phyloP scores from a whole-genome alignment of 92 coral and sea anemone species.

The Umimayanthus chanpuru region DNA sequence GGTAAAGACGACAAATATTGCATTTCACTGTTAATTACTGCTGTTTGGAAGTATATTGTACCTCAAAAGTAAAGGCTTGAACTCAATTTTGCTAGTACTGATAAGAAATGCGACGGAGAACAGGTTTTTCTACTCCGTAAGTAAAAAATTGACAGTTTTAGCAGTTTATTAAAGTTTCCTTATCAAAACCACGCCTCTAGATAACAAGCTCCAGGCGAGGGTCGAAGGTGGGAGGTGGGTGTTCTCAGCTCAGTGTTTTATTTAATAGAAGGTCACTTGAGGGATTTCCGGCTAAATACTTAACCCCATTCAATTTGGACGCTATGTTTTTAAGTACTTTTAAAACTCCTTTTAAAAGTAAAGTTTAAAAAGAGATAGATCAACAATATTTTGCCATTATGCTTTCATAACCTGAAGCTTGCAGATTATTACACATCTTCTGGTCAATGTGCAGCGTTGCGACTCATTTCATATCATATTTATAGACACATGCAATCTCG shows the following conservation, averaged over 20 bases:
- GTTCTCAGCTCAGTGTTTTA: background rate
- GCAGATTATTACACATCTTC: background rate
- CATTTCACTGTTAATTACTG: background rate
- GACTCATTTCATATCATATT: too few relatives aligned
- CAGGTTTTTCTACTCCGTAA: background rate
- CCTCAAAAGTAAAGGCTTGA: background rate
- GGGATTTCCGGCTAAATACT: constrained; percentile 41
- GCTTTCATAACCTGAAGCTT: background rate
- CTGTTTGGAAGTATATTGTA: constrained; percentile 21
- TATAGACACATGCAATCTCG: background rate
- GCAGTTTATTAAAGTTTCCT: background rate
- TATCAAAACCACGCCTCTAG: constrained; percentile 20
- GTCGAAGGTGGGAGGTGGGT: constrained; percentile 26
- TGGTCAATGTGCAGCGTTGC: background rate
- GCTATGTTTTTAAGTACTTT: background rate
- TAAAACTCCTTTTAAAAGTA: background rate
- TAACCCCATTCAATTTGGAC: background rate
- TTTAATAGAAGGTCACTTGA: background rate
- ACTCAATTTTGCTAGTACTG: background rate
- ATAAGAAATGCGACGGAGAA: background rate
- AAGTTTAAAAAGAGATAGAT: background rate
- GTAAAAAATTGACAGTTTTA: constrained; percentile 8
- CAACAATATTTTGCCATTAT: background rate
- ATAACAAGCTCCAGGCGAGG: background rate
- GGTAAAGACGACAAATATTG: constrained; percentile 45